These are phyloP conservation scores for Serilophus lunatus DNA, from an alignment of 2,113 vertebrate species.

Conservation along the genomic window DNA sequence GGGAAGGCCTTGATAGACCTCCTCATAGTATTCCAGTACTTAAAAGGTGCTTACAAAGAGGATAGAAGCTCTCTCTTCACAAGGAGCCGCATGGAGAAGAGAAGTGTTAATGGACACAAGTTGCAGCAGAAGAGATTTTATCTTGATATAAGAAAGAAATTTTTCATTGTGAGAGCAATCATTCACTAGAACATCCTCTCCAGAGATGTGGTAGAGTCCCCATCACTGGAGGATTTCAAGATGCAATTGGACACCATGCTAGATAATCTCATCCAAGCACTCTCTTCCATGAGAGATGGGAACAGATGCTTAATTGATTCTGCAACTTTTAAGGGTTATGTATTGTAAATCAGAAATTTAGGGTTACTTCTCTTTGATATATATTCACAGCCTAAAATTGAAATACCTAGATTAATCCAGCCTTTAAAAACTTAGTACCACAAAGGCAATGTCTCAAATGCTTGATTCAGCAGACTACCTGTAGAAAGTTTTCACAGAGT, in stretches of 20 bases:
- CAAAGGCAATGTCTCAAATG: not conserved
- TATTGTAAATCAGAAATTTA: not conserved
- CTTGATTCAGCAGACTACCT: not conserved
- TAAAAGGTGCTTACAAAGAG: not conserved
- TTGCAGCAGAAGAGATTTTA: not conserved
- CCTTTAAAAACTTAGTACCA: not conserved
- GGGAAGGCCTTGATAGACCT: fast-evolving
- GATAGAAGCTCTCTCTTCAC: not conserved
- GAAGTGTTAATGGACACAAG: not conserved
- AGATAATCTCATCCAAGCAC: not conserved
- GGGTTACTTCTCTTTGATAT: not conserved
- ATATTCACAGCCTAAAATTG: not conserved
- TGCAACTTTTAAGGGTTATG: not conserved
- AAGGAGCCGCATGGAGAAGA: not conserved
- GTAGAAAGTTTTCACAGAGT: not conserved
- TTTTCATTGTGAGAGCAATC: not conserved
- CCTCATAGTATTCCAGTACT: not conserved
- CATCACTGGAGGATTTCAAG: not conserved
- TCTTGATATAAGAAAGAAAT: not conserved
- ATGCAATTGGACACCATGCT: not conserved
- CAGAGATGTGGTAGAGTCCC: not conserved
- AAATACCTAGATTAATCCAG: not conserved
- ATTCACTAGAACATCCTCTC: not conserved
- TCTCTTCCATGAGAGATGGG: not conserved
- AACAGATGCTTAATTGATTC: not conserved